Evolutionary conservation across 2,888 invertebrate species (phyloP), one percentile per base, ranked within the genome.

Genomic region (Drosophila macrospina): DNA sequence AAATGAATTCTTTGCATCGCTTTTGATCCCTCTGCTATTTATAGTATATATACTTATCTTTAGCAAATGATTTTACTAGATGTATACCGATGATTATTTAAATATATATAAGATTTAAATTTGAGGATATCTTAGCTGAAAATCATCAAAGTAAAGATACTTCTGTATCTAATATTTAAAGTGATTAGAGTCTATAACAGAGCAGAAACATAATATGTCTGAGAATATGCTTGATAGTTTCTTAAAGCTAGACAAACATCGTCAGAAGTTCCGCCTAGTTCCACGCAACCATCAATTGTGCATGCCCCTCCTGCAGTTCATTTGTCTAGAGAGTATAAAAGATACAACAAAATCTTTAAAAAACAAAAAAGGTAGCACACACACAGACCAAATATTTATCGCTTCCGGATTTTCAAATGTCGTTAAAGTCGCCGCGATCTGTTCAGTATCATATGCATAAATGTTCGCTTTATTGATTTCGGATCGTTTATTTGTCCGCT

Each of bases 391-490:
- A 79, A 80, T 82, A 82, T 87, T 86, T 84, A 86, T 87, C 76
- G 78, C 86, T 86, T 86, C 89, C 87, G 86, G 89, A 89, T 87
- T 79, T 87, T 60, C 61, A 60, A 70, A 88, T 82, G 79, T 85
- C 82, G 74, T 66, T 78, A 65, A 61, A 63, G 65, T 47, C 42
- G 34, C 36, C 39, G 48, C 56, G 66, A 87, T 87, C 75, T 57
- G 66, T 69, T 44, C 79, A 66, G 81, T 85, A 75, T 87, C 66
- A 82, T 89, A 88, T 81, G 86, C 88, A 83, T 89, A 85, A 87
- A 69, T 78, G 82, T 67, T 69, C 48, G 69, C 48, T 85, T 85
- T 74, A 73, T 67, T 57, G 73, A 69, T 74, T 62, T 69, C 50
- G 55, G 15, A 57, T 76, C 67, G 80, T 88, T 85, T 69, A 50